A percentile compares a stretch with the other conserved stretches of the same genome.
Evolutionary conservation across 2,888 invertebrate species (phyloP).

Genomic region (Apodemia mormo): DNA sequence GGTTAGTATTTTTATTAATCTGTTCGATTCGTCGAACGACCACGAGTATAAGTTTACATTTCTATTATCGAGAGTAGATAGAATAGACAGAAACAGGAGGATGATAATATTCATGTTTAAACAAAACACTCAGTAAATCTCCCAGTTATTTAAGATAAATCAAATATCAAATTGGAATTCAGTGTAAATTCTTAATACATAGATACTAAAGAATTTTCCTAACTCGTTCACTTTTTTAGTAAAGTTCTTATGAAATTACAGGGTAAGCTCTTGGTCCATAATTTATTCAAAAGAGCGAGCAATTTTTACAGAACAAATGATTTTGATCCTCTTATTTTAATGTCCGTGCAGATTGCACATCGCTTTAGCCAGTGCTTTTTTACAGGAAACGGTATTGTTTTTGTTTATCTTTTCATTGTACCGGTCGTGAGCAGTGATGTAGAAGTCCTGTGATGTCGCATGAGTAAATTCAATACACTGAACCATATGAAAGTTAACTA

Average conservation of each 20-base stretch:
- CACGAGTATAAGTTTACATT: too few species aligned
- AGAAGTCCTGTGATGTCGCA: constrained; percentile 69
- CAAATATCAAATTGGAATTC: too few species aligned
- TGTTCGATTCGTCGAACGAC: too few species aligned
- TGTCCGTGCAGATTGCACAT: constrained; percentile 38
- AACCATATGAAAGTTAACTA: constrained; percentile 3
- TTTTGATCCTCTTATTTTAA: constrained; percentile 37
- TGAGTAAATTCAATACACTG: constrained; percentile 46
- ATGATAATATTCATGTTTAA: too few species aligned
- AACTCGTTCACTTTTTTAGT: background rate
- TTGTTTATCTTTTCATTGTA: constrained; percentile 71
- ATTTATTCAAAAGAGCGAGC: background rate
- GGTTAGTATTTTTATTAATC: too few species aligned
- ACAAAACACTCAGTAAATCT: too few species aligned
- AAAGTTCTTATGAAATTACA: background rate
- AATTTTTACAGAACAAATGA: constrained; percentile 32
- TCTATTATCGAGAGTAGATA: too few species aligned
- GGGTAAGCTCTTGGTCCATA: background rate
- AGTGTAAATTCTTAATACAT: too few species aligned
- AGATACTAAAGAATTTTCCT: too few species aligned
- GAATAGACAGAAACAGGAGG: too few species aligned
- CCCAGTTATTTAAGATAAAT: too few species aligned
- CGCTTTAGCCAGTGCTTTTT: constrained; percentile 35
- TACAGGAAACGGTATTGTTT: constrained; percentile 55
- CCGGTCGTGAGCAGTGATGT: constrained; percentile 59